These are phyloP conservation scores for Euplexia lucipara DNA, from an alignment of 2,888 invertebrate genomes.

Conservation along the genomic window DNA sequence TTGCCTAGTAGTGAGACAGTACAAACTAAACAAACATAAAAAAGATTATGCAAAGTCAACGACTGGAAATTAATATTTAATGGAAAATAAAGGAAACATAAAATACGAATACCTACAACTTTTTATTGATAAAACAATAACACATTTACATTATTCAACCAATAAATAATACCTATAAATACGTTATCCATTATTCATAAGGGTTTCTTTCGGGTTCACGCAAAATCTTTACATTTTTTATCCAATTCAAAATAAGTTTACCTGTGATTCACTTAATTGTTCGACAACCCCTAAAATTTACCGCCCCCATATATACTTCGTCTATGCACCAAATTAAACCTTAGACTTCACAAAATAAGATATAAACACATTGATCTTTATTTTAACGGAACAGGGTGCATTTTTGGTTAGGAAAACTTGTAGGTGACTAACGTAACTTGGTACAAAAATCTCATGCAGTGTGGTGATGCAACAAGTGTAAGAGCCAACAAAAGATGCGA, in stretches of 20 bases:
- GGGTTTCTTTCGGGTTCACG: constrained; percentile 32
- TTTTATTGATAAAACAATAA: constrained; percentile 48
- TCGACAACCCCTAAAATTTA: constrained; percentile 85
- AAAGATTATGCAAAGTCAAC: not conserved
- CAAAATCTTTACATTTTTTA: constrained; percentile 70
- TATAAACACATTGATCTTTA: constrained; percentile 50
- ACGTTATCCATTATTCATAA: constrained; percentile 53
- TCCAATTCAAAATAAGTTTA: constrained; percentile 82
- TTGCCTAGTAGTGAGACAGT: no score
- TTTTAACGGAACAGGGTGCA: constrained; percentile 21
- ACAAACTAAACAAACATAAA: no score
- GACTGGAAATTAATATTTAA: not conserved
- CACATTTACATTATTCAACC: constrained; percentile 28
- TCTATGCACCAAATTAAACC: constrained; percentile 56
- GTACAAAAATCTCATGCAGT: constrained; percentile 70
- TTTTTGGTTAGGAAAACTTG: not conserved
- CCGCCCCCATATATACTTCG: constrained; percentile 76
- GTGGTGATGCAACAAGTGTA: constrained; percentile 88
- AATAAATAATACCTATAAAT: constrained; percentile 21
- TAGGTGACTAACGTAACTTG: constrained; percentile 39
- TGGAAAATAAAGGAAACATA: constrained; percentile 29
- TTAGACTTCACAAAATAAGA: not conserved
- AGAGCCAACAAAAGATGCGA: constrained; percentile 83
- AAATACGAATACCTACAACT: not conserved
- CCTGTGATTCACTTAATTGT: constrained; percentile 88